Evolutionary conservation across 2,113 vertebrate species (phyloP).

Genomic region (Megatriorchis doriae): DNA sequence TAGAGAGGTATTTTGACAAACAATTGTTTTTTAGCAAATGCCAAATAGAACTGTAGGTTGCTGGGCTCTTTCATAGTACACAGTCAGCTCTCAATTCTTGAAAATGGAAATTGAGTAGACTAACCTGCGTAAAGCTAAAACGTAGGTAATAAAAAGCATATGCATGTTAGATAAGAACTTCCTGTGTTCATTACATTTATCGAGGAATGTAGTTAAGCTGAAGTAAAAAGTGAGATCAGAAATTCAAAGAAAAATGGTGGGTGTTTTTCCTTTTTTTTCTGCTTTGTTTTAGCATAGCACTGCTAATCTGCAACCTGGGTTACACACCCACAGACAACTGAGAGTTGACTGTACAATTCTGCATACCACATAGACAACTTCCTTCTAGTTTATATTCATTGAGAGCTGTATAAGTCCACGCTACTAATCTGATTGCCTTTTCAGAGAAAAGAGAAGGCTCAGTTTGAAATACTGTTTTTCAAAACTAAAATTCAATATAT

Average conservation of each 20-base stretch:
- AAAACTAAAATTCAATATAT: background rate
- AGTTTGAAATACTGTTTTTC: background rate
- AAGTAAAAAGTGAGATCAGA: conserved; percentile 32
- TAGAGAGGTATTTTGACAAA: background rate
- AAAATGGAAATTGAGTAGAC: background rate
- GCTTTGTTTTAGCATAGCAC: conserved; percentile 52
- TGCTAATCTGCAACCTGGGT: conserved; percentile 60
- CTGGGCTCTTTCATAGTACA: background rate
- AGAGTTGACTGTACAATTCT: conserved; percentile 36
- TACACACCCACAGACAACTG: conserved; percentile 46
- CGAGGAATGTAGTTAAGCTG: background rate
- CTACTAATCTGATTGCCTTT: conserved; percentile 14
- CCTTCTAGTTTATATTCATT: conserved; percentile 39
- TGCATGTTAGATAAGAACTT: background rate
- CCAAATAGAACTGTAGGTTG: background rate
- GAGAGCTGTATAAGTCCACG: background rate
- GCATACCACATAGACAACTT: conserved; percentile 10
- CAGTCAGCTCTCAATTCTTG: background rate
- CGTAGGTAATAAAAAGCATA: background rate
- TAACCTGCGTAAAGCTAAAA: background rate
- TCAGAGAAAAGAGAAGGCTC: background rate
- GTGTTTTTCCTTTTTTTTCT: conserved; percentile 40
- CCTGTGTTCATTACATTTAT: background rate
- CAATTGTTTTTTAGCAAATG: background rate
- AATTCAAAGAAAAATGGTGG: conserved; percentile 43